These are phyloP conservation scores for Takifugu ocellatus DNA, from an alignment of 2,797 vertebrate species.

Conservation along the genomic window DNA sequence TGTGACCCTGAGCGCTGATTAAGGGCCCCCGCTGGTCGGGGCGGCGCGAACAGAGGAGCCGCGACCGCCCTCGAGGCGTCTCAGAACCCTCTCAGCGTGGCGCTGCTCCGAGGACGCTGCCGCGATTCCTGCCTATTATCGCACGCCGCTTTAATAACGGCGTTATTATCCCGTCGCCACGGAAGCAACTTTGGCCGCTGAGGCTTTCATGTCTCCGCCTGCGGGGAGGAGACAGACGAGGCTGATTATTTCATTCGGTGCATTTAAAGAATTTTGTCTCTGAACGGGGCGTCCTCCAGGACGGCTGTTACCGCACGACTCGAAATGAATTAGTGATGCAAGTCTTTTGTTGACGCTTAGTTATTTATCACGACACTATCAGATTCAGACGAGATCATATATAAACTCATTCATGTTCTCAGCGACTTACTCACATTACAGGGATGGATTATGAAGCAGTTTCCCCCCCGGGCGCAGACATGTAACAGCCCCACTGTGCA, in stretches of 20 bases:
- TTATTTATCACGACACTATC: no score
- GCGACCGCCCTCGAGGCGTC: slow-evolving; percentile 20
- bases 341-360: slow-evolving; percentile 31
- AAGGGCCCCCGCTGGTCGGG: slow-evolving; percentile 19
- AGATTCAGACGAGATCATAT: no score
- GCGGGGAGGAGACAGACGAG: slow-evolving; percentile 32
- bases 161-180: slow-evolving; percentile 25
- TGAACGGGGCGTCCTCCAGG: slow-evolving; percentile 45
- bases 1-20: slow-evolving; percentile 56
- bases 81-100: slow-evolving; percentile 24
- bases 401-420: no score
- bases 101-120: slow-evolving; percentile 28
- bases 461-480: no score
- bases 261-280: slow-evolving; percentile 52
- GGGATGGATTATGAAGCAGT: no score
- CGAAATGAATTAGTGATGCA: slow-evolving; percentile 25
- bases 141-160: slow-evolving; percentile 41
- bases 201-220: slow-evolving; percentile 49
- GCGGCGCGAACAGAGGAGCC: slow-evolving; percentile 6
- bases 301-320: slow-evolving; percentile 20
- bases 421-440: no score
- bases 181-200: slow-evolving; percentile 32
- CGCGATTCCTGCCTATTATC: slow-evolving; percentile 40
- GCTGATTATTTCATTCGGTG: slow-evolving; percentile 55
- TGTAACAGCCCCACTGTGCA: no score